Percentiles rank a stretch among this genome's conserved stretches.
Conservation (phyloP, 2,888 invertebrate genomes). For the Automeris io region DNA sequence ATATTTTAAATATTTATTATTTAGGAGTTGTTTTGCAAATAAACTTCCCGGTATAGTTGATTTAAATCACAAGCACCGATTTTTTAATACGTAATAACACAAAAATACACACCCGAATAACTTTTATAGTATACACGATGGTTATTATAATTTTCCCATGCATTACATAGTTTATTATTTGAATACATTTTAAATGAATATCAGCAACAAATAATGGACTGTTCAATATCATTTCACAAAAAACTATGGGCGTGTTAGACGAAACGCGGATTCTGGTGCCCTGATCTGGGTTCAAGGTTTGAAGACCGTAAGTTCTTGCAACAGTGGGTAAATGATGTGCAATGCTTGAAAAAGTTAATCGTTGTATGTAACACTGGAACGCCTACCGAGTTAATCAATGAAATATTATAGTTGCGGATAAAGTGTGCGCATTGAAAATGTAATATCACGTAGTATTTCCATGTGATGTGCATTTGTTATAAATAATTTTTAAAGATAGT, state of each 20-base stretch:
- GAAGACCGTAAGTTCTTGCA: slow-evolving; percentile 23
- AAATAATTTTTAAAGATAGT: no score
- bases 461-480: no score
- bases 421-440: no score
- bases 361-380: slow-evolving; percentile 8
- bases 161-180: slow-evolving; percentile 28
- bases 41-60: no score
- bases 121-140: slow-evolving; percentile 16
- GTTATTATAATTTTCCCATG: slow-evolving; percentile 23
- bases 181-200: slow-evolving; percentile 15
- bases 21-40: no score
- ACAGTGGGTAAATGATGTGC: slow-evolving; percentile 21
- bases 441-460: no score
- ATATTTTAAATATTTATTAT: no score
- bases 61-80: no score
- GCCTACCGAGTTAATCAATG: background rate
- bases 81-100: background rate
- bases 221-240: slow-evolving; percentile 16
- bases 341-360: slow-evolving; percentile 19
- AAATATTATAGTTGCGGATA: no score
- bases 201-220: slow-evolving; percentile 11
- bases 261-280: slow-evolving; percentile 23
- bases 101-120: background rate
- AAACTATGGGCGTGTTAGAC: slow-evolving; percentile 30
- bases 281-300: slow-evolving; percentile 17